Conservation (phyloP, 2,797 vertebrate species). For the Mastacembelus armatus region DNA sequence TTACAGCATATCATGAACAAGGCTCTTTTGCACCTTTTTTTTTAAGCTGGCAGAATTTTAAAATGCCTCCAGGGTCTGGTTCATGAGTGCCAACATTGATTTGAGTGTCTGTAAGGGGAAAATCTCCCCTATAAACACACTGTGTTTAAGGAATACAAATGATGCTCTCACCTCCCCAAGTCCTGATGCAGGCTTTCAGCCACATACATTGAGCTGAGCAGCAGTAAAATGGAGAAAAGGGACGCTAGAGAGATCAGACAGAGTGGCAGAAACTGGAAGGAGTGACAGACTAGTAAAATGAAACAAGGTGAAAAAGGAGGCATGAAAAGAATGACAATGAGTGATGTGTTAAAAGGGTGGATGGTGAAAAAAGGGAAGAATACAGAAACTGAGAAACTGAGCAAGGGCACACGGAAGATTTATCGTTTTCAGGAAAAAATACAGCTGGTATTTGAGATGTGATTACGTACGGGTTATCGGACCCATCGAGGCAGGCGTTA, state of each 20-base stretch:
- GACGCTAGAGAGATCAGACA: conserved; percentile 30
- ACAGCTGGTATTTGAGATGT: conserved; percentile 18
- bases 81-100: conserved; percentile 79
- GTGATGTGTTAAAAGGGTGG: conserved; percentile 26
- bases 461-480: conserved; percentile 79
- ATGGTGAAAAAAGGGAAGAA: background rate
- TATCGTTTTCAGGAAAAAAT: background rate
- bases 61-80: conserved; percentile 68
- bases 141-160: conserved; percentile 83
- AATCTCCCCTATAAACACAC: conserved; percentile 77
- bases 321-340: conserved; percentile 54
- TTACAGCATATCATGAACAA: conserved; percentile 22
- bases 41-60: conserved; percentile 54
- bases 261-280: conserved; percentile 27
- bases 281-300: conserved; percentile 58
- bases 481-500: conserved; percentile 84
- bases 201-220: conserved; percentile 54
- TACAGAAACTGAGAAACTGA: background rate
- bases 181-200: conserved; percentile 65
- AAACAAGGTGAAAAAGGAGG: conserved; percentile 42
- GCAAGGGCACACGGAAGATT: background rate
- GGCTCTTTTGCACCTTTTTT: conserved; percentile 32
- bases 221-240: conserved; percentile 54
- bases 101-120: conserved; percentile 73
- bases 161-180: conserved; percentile 54